phyloP scores from a whole-genome alignment of 2,888 invertebrate genomes.

The Drosophila pseudotalamancana region DNA sequence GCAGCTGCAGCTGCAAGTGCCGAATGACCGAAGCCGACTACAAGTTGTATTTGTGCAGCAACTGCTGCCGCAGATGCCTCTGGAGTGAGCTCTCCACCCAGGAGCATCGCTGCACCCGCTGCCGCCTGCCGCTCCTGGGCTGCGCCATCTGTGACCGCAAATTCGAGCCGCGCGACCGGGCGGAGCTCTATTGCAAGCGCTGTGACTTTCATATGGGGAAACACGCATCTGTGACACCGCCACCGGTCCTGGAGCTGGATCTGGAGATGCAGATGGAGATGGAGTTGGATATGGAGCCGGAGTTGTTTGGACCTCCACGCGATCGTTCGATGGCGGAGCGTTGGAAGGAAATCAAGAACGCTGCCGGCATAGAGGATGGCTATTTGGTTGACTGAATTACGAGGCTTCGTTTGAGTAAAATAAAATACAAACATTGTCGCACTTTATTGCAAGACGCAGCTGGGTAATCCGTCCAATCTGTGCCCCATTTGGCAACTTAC shows the following conservation, averaged over 20 bases:
- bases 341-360: constrained; percentile 39
- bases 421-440: constrained; percentile 11
- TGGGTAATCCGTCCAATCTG: constrained; percentile 10
- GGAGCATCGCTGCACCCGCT: constrained; percentile 50
- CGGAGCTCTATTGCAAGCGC: constrained; percentile 44
- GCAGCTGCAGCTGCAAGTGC: neutral
- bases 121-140: constrained; percentile 22
- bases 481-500: constrained; percentile 24
- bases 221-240: constrained; percentile 15
- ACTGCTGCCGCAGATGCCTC: constrained; percentile 35
- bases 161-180: constrained; percentile 39
- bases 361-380: constrained; percentile 26
- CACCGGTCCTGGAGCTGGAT: constrained; percentile 15
- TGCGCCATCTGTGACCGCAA: constrained; percentile 43
- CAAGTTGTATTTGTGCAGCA: constrained; percentile 41
- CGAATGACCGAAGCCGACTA: constrained; percentile 15
- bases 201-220: constrained; percentile 46
- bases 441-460: neutral
- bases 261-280: constrained; percentile 14
- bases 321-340: constrained; percentile 32
- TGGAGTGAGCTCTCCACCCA: constrained; percentile 44
- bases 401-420: neutral
- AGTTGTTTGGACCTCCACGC: neutral
- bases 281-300: constrained; percentile 12
- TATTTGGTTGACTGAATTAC: constrained; percentile 9